Base-by-base conservation (phyloP, 92 coral and sea anemone genomes). In the Heliopora coerulea region DNA sequence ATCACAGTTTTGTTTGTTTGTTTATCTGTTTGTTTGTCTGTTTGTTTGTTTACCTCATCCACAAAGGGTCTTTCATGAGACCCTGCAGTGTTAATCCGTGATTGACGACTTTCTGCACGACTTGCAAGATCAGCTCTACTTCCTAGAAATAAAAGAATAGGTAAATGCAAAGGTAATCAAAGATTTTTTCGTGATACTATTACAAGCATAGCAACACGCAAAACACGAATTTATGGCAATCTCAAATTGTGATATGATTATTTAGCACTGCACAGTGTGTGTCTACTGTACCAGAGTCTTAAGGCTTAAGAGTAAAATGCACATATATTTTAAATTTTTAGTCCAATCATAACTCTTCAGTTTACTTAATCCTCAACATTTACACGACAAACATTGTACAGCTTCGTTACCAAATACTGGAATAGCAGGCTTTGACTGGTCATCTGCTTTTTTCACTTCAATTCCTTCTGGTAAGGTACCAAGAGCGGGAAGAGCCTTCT, bases 391-490 rank as follows among this genome's bases (percentile, higher is more conserved):
- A 93, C 40, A 90, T 83, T 37, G 88, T 90, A 30, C 86, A 6
- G n/a, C 15, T 27, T 12, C 59, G 89, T 81, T 62, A 95, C 99
- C 99, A 74, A 95, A 90, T 54, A 95, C 86, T 48, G 99, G 99
- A 35, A 95, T 95, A 20, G 89, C 84, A 10, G 96, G 89, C 58
- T 90, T 95, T 34, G 80, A 65, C 11, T 85, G 90, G 74, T 95
- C 99, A 18, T 86, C 91, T 13, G 96, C 96, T 19, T 87, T 83
- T 65, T 87, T 80, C 6, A 95, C 96, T 86, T 95, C 99, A 15
- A 90, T 77, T 24, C 99, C 99, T 88, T 95, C 99, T 49, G 96
- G 99, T 9, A 95, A 78, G 21, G 88, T 82, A 5, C 97, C 88
- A 3, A 91, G 85, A 6, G 83, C 87, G 5, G 78, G 75, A 18